phyloP scores from a whole-genome alignment of 2,113 vertebrate species.

The Rafetus swinhoei region DNA sequence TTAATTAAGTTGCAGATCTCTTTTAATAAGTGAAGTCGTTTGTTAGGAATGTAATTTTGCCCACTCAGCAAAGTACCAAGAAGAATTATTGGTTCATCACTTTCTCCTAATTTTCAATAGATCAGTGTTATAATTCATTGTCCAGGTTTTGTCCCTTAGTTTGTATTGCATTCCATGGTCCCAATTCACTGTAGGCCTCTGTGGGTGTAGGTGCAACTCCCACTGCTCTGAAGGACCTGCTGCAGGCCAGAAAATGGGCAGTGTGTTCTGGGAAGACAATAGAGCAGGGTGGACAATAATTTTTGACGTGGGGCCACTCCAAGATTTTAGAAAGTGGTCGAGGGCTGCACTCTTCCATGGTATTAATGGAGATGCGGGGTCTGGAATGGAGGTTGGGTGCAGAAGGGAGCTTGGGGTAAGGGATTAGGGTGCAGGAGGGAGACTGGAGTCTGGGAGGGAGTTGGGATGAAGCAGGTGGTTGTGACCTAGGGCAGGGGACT shows the following conservation, averaged over 20 bases:
- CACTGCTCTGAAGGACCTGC: background rate
- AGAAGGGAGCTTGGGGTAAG: no score
- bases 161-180: background rate
- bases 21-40: constrained; percentile 51
- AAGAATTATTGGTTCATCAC: background rate
- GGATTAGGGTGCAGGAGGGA: no score
- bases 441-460: no score
- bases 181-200: background rate
- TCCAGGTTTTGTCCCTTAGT: background rate
- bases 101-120: constrained; percentile 22
- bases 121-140: background rate
- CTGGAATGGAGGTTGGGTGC: no score
- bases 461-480: no score
- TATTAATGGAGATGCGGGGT: no score
- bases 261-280: background rate
- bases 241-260: background rate
- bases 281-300: no score
- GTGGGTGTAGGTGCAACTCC: background rate
- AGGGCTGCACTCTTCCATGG: no score
- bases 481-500: no score
- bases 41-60: constrained; percentile 29
- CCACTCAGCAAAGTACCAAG: constrained; percentile 37
- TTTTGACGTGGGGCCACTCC: no score
- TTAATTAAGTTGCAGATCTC: constrained; percentile 49
- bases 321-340: no score